These are phyloP conservation scores for Andrena flavipes DNA, from an alignment of 2,888 invertebrate genomes.

Conservation along the genomic window DNA sequence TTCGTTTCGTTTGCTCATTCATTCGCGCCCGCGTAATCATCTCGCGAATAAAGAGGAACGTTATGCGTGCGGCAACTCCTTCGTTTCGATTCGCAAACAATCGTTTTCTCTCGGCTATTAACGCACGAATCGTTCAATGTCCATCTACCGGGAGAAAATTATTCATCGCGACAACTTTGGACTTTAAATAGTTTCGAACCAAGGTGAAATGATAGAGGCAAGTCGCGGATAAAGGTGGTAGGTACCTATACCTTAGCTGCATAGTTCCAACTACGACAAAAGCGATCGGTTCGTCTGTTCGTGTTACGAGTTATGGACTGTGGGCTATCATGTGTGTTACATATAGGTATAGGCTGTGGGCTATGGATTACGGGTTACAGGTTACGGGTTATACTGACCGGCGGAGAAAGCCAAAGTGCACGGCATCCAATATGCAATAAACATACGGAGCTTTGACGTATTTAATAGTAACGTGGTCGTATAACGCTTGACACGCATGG, in stretches of 20 bases:
- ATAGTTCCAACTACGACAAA: constrained; percentile 55
- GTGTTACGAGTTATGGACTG: constrained; percentile 69
- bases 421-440: constrained; percentile 84
- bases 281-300: constrained; percentile 68
- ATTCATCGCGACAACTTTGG: no score
- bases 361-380: constrained; percentile 68
- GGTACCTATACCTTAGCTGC: background rate
- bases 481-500: constrained; percentile 84
- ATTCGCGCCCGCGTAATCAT: constrained; percentile 54
- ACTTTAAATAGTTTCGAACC: background rate
- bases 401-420: constrained; percentile 72
- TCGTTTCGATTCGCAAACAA: background rate
- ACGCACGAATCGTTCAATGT: constrained; percentile 3
- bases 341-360: constrained; percentile 53
- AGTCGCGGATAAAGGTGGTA: background rate
- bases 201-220: background rate
- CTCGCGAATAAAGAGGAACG: constrained; percentile 44
- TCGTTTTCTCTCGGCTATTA: background rate
- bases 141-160: no score
- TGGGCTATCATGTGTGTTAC: constrained; percentile 66
- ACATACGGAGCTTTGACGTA: constrained; percentile 83
- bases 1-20: constrained; percentile 33
- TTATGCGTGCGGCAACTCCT: constrained; percentile 20
- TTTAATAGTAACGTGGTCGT: constrained; percentile 84
- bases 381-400: constrained; percentile 54